A percentile compares a stretch with the other conserved stretches of the same genome.
Conservation (phyloP, 2,888 invertebrate species). For the Dascillus cervinus region DNA sequence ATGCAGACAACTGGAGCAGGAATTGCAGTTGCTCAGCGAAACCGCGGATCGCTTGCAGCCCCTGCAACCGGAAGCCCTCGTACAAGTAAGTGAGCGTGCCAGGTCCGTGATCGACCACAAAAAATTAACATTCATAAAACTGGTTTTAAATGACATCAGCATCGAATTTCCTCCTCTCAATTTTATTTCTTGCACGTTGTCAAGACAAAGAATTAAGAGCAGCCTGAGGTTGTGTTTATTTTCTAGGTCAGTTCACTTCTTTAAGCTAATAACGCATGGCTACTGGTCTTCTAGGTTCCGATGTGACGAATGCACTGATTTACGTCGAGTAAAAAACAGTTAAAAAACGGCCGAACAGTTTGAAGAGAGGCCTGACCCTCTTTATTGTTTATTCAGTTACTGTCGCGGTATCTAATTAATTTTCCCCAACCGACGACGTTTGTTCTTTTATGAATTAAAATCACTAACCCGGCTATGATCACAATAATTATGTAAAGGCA, state of each 20-base stretch:
- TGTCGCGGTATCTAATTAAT: too few relatives aligned
- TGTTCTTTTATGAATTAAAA: too few relatives aligned
- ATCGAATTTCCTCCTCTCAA: not conserved
- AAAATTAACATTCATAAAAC: not conserved
- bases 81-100: constrained; percentile 66
- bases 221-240: constrained; percentile 3
- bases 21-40: constrained; percentile 61
- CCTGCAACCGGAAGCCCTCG: constrained; percentile 53
- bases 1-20: constrained; percentile 69
- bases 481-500: too few relatives aligned
- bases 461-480: too few relatives aligned
- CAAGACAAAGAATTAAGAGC: constrained; percentile 9
- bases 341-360: too few relatives aligned
- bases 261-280: constrained; percentile 1
- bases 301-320: not conserved
- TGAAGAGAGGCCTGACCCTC: too few relatives aligned
- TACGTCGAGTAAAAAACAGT: too few relatives aligned
- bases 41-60: constrained; percentile 44
- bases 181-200: too few relatives aligned
- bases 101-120: not conserved
- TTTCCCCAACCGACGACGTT: too few relatives aligned
- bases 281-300: constrained; percentile 2
- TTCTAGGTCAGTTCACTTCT: constrained; percentile 10
- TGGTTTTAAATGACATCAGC: not conserved
- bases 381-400: too few relatives aligned